Base-by-base conservation (phyloP, 2,797 vertebrate genomes). In the Novumbra hubbsi region DNA sequence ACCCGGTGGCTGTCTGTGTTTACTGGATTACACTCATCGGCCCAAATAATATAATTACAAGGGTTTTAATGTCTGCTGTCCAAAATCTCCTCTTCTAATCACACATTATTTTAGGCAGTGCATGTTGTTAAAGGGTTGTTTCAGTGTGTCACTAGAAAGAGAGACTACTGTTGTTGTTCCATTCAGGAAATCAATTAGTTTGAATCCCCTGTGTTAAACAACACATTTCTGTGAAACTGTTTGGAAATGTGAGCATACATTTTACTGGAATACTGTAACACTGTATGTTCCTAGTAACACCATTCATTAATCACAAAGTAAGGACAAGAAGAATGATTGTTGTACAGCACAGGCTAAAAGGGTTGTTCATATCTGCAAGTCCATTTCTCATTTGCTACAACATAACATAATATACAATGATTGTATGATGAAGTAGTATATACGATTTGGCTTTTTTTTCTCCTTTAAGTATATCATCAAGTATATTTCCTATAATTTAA, bases 21-120 rank as follows among this genome's bases (percentile, higher is more conserved):
- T 45, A 12, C 41, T 11, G 1, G 12, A 12, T 11, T 11, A 45
- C 9, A 45, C 2, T 45, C 12, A 45, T 12, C 74, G 66, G 76
- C 83, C 73, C 73, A 78, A 80, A 84, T 85, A 71, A 72, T 82
- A 78, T 85, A 83, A 85, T 84, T 87, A 83, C 81, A 55, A 63
- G 75, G 76, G 63, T 73, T 81, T 80, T 80, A 73, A 48, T 80
- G 76, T 85, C 81, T 77, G 74, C 72, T 71, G 76, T 82, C 77
- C 81, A 84, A 86, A 80, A 84, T 79, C 78, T 82, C 81, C 85
- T 86, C 80, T 84, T 84, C 81, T 78, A 86, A 85, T 82, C 80
- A 71, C 81, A 81, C 75, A 84, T 82, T 84, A 84, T 84, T 83
- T 85, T 80, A 79, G 79, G 75, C 73, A 69, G 73, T 78, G 79